Conservation (phyloP, 2,797 vertebrate species). For the Lerista edwardsae region DNA sequence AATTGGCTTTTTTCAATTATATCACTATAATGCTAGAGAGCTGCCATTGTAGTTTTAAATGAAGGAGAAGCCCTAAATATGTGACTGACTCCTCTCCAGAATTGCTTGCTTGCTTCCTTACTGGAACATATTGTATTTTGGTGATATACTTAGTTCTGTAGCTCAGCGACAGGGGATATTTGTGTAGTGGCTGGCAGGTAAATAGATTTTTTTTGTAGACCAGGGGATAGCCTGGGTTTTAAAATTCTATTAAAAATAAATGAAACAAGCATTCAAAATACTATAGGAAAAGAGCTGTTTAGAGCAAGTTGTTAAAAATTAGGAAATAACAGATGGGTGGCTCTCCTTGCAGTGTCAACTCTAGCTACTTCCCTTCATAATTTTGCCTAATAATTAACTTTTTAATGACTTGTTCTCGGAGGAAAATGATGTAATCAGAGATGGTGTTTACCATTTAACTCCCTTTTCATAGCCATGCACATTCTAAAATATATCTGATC, state of each 20-base stretch:
- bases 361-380: neutral
- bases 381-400: conserved; percentile 16
- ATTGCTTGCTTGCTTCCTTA: neutral
- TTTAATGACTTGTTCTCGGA: neutral
- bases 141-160: neutral
- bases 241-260: neutral
- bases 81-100: neutral
- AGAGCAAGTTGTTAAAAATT: conserved; percentile 4
- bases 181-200: neutral
- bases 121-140: neutral
- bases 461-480: neutral
- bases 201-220: neutral
- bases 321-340: neutral
- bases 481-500: neutral
- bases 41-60: no score
- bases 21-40: no score
- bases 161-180: neutral
- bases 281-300: neutral
- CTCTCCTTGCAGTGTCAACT: neutral
- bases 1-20: no score
- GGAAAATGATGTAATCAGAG: neutral
- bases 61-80: no score
- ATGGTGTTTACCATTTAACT: neutral
- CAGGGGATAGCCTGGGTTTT: neutral
- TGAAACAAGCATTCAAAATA: neutral